Percentiles rank a stretch among this genome's conserved stretches.
These are phyloP conservation scores for Mystacides longicornis DNA, from an alignment of 2,888 invertebrate genomes.

Conservation along the genomic window DNA sequence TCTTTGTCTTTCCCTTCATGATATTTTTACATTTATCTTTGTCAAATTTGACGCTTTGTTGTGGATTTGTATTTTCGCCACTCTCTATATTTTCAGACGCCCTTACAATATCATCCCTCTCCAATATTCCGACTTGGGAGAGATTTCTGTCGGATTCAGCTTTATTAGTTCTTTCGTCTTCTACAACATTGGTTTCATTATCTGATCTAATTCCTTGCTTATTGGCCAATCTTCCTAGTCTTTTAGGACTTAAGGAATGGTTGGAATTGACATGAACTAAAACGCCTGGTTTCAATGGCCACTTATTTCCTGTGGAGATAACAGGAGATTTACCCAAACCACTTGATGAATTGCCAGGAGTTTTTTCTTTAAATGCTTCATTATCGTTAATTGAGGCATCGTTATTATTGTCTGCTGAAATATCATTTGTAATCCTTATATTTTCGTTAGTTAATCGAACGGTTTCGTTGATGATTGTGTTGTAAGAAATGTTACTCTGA, in stretches of 20 bases:
- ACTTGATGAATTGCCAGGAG: conserved; percentile 32
- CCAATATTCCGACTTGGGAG: conserved; percentile 40
- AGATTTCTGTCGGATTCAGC: conserved; percentile 25
- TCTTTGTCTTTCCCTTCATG: conserved; percentile 37
- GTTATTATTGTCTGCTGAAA: conserved; percentile 17
- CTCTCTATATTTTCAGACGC: conserved; percentile 28
- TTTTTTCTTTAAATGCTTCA: conserved; percentile 27
- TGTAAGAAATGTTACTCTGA: conserved; percentile 6
- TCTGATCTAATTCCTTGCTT: conserved; percentile 31
- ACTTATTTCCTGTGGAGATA: conserved; percentile 55
- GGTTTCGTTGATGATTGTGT: neutral
- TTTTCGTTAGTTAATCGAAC: neutral
- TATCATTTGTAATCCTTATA: neutral
- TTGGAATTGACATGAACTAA: conserved; percentile 81
- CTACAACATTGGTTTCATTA: conserved; percentile 16
- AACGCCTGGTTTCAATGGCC: conserved; percentile 85
- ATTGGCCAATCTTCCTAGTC: conserved; percentile 28
- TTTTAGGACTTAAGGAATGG: conserved; percentile 58
- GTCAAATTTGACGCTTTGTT: conserved; percentile 31
- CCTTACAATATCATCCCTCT: conserved; percentile 34
- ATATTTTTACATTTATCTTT: conserved; percentile 26
- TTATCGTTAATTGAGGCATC: conserved; percentile 16
- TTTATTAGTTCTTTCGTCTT: conserved; percentile 25
- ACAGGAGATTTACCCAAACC: conserved; percentile 26
- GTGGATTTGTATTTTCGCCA: conserved; percentile 9